A percentile compares a stretch with the other conserved stretches of the same genome.
phyloP scores from a whole-genome alignment of 2,113 vertebrate genomes.

The Siphamia tubifer region DNA sequence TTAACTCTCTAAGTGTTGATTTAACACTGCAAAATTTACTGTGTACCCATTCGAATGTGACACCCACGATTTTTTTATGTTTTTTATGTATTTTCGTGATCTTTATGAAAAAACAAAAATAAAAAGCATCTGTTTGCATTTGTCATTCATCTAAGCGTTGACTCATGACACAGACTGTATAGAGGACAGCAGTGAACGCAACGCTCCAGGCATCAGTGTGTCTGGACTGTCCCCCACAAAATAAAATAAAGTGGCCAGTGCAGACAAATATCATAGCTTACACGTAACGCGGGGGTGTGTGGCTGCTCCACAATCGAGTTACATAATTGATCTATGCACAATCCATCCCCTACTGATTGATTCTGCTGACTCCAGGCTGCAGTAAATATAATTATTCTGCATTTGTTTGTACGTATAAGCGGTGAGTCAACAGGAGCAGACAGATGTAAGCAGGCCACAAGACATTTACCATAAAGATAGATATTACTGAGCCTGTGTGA shows the following conservation, averaged over 20 bases:
- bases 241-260: conserved; percentile 2
- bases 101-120: too few species aligned
- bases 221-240: not conserved
- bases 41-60: too few species aligned
- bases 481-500: not conserved
- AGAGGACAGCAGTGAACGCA: not conserved
- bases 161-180: not conserved
- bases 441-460: not conserved
- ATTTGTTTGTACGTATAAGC: not conserved
- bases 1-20: too few species aligned
- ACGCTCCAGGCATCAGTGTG: not conserved
- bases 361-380: not conserved
- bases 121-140: too few species aligned
- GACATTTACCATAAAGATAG: not conserved
- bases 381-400: conserved; percentile 16
- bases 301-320: conserved; percentile 21
- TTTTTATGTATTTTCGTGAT: too few species aligned
- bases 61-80: too few species aligned
- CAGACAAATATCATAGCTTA: conserved; percentile 6
- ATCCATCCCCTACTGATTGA: conserved; percentile 11
- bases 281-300: not conserved
- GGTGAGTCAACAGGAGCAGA: not conserved
- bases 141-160: too few species aligned
- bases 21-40: too few species aligned
- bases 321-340: not conserved